Percentiles rank a stretch among this genome's conserved stretches.
Conservation (phyloP, 2,888 invertebrate species). For the Priocnemis perturbator region DNA sequence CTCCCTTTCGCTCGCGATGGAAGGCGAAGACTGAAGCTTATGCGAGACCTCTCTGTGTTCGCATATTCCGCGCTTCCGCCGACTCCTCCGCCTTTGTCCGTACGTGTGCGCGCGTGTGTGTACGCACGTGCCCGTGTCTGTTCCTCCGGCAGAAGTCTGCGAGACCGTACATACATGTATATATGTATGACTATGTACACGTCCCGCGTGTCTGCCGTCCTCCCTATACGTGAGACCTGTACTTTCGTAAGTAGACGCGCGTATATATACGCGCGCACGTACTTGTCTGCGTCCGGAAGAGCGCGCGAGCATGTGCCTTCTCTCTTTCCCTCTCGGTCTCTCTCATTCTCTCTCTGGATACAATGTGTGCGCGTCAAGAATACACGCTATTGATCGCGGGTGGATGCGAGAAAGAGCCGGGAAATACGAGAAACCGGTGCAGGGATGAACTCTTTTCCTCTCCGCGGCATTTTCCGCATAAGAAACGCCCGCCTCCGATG, state of each 20-base stretch:
- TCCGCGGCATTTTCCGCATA: slow-evolving; percentile 41
- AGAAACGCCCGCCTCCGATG: slow-evolving; percentile 16
- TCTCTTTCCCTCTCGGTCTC: slow-evolving; percentile 38
- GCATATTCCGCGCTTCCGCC: slow-evolving; percentile 42
- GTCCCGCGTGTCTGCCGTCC: neutral
- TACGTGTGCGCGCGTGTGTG: slow-evolving; percentile 7
- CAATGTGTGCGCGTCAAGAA: slow-evolving; percentile 72
- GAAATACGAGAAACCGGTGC: slow-evolving; percentile 57
- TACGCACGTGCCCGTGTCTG: slow-evolving; percentile 6
- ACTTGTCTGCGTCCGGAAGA: slow-evolving; percentile 1
- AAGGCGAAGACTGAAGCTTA: slow-evolving; percentile 63
- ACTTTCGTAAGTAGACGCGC: neutral
- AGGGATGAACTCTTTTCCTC: slow-evolving; percentile 45
- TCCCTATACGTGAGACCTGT: neutral
- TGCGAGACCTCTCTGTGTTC: slow-evolving; percentile 50
- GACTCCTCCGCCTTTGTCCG: slow-evolving; percentile 36
- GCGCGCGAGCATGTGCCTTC: neutral
- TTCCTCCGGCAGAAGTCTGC: slow-evolving; percentile 28
- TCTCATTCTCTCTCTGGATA: slow-evolving; percentile 61
- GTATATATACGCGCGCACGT: slow-evolving; percentile 5
- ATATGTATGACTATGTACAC: too few relatives aligned
- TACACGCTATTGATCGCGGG: slow-evolving; percentile 72
- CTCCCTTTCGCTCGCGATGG: slow-evolving; percentile 44
- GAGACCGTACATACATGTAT: too few relatives aligned
- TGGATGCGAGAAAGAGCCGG: slow-evolving; percentile 58